Evolutionary conservation across 2,888 invertebrate species (phyloP).

Genomic region (Pristionchus japonicus): DNA sequence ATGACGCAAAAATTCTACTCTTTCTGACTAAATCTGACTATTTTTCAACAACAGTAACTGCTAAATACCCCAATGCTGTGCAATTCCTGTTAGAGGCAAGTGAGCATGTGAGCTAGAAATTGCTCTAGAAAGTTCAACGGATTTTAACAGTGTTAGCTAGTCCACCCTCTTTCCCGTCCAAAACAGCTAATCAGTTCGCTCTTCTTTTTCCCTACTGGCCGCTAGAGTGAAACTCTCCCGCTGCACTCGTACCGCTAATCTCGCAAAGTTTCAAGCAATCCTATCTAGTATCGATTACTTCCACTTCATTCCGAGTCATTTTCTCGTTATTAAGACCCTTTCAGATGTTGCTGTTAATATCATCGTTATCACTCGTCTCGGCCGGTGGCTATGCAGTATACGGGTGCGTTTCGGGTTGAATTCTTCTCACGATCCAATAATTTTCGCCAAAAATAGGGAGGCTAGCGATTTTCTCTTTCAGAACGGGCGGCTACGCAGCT

Average conservation of each 20-base stretch:
- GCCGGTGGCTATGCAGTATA: neutral
- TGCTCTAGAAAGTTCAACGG: slow-evolving; percentile 11
- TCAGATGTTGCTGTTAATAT: slow-evolving; percentile 21
- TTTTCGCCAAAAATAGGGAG: too few relatives aligned
- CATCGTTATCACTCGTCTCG: neutral
- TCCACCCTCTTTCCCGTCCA: slow-evolving; percentile 20
- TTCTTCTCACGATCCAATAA: too few relatives aligned
- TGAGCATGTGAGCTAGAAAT: neutral
- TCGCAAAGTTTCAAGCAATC: neutral
- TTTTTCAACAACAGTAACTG: too few relatives aligned
- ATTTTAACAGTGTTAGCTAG: slow-evolving; percentile 16
- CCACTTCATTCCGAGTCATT: neutral
- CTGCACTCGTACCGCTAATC: neutral
- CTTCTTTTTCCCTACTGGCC: neutral
- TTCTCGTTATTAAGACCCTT: neutral
- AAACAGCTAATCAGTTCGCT: slow-evolving; percentile 42
- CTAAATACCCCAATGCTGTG: too few relatives aligned
- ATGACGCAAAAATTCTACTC: too few relatives aligned
- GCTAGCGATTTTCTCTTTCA: neutral
- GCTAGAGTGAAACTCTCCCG: neutral
- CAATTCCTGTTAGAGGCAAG: neutral
- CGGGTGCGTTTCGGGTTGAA: too few relatives aligned
- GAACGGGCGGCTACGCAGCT: neutral
- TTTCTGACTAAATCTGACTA: too few relatives aligned
- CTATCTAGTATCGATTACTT: neutral